Base-by-base conservation (phyloP, 1,140 invertebrate species). In the Drosophila paulistorum region DNA sequence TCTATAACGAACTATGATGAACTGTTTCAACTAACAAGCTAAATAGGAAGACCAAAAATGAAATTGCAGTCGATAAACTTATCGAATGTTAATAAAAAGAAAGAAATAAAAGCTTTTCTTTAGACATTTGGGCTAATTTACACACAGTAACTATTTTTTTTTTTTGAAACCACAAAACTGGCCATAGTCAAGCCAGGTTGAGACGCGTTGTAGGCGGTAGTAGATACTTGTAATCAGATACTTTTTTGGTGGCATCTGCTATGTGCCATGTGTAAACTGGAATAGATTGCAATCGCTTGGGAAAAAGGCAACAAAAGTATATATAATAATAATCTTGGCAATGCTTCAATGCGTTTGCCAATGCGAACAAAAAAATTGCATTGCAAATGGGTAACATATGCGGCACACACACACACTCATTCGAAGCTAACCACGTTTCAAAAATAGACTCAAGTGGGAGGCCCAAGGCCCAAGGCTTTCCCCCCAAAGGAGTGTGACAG, bases 211-310 rank as follows among this genome's bases (percentile, higher is more conserved):
- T 82, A 60, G 83, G 82, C 79, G 75, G 41, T 63, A 73, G 63
- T 71, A 13, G 67, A 59, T 81, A 85, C 64, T 87, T 65, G 83
- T 86, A 86, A 86, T 86, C 83, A 83, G 84, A 86, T 87, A 86
- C 72, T 68, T 68, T 30, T 71, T 55, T 48, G 42, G 65, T 54
- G 64, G 69, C 60, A 65, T 63, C 23, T 39, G 45, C 17, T 61
- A 30, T 30, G 30, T 7, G 33, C 14, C 13, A 59, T 30, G 33
- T 70, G 33, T 70, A 20, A 51, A 26, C 26, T 45, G 45, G 35
- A 71, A 71, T 58, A 70, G 62, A 71, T 73, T 73, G 75, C 17
- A 75, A 75, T 75, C 39, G 61, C 71, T 74, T 86, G 83, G 84
- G 73, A 87, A 83, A 82, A 66, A 66, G 23, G 30, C 39, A 23